These are phyloP conservation scores for Saxidomus purpurata DNA, from an alignment of 1,140 invertebrate species.

Conservation along the genomic window DNA sequence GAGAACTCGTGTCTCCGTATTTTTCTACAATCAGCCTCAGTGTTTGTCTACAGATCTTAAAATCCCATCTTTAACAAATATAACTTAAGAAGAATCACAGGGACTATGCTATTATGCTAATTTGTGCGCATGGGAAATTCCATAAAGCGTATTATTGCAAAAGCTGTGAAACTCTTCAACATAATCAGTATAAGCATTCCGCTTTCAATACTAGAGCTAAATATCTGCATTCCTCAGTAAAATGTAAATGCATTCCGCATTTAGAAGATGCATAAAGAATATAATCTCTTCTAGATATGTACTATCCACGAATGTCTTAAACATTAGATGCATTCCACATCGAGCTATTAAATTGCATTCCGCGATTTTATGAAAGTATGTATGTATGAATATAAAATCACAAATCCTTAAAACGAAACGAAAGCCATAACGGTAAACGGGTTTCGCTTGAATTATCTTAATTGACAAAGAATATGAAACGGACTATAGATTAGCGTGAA, in stretches of 20 bases:
- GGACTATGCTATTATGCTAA: background rate
- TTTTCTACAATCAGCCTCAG: background rate
- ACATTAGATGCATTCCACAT: background rate
- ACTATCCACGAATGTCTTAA: background rate
- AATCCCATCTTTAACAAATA: conserved; percentile 9
- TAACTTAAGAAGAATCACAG: background rate
- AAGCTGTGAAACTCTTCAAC: no score
- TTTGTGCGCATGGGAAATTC: background rate
- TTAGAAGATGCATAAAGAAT: background rate
- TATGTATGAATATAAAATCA: no score
- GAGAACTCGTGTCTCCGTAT: background rate
- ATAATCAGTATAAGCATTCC: no score
- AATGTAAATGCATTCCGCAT: no score
- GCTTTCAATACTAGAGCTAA: background rate
- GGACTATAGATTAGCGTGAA: no score
- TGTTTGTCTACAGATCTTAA: background rate
- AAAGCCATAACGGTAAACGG: no score
- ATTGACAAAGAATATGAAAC: no score
- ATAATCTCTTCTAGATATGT: background rate
- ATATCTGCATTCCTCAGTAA: background rate
- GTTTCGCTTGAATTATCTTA: no score
- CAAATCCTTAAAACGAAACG: no score
- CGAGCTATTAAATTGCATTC: no score
- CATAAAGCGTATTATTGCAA: background rate
- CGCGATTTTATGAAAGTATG: no score